Conservation (phyloP, 2,888 invertebrate genomes). For the Andrena haemorrhoa region DNA sequence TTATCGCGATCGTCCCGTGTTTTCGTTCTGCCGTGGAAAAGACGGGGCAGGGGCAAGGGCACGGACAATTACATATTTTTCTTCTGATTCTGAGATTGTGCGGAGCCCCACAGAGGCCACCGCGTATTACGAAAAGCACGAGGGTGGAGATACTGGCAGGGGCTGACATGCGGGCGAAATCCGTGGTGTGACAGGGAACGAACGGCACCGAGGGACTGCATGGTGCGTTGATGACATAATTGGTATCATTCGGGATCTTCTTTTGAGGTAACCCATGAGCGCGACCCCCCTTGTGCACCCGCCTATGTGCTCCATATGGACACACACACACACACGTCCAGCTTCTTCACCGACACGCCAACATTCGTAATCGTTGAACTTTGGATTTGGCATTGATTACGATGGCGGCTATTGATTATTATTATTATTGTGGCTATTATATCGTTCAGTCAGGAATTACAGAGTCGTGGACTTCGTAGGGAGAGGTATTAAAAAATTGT, state of each 20-base stretch:
- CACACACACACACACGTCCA: neutral
- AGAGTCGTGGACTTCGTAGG: too few relatives aligned
- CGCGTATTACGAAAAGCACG: conserved; percentile 53
- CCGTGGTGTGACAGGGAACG: conserved; percentile 70
- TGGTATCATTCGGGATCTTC: conserved; percentile 82
- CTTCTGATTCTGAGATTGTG: conserved; percentile 64
- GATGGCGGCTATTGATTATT: too few relatives aligned
- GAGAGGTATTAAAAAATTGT: too few relatives aligned
- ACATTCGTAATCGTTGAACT: neutral
- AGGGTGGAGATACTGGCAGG: conserved; percentile 67
- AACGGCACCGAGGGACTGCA: conserved; percentile 62
- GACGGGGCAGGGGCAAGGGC: conserved; percentile 53
- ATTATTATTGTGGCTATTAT: too few relatives aligned
- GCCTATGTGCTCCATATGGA: conserved; percentile 50
- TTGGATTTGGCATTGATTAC: too few relatives aligned
- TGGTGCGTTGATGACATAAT: conserved; percentile 81
- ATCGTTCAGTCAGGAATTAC: too few relatives aligned
- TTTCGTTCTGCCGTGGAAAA: neutral
- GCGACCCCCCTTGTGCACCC: conserved; percentile 41
- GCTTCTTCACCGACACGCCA: conserved; percentile 15
- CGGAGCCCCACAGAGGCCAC: conserved; percentile 48
- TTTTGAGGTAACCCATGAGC: conserved; percentile 79
- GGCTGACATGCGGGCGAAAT: conserved; percentile 79
- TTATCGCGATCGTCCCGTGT: neutral
- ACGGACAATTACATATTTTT: conserved; percentile 66